These are phyloP conservation scores for Mesodorylaimus sp. DNA, from an alignment of 2,888 invertebrate genomes.

Conservation along the genomic window DNA sequence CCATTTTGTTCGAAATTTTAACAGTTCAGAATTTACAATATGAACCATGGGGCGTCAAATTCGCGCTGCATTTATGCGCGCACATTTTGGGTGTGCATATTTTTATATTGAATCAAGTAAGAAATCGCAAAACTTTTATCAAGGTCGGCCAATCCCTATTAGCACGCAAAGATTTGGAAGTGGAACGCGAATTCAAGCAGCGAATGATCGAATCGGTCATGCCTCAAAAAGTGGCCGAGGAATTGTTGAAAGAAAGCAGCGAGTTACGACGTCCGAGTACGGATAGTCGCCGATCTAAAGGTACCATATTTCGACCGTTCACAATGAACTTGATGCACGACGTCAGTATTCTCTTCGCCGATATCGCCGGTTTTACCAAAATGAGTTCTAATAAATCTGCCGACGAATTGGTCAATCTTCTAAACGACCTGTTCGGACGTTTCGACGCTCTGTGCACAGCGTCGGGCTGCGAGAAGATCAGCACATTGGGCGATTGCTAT, in stretches of 20 bases:
- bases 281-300: background rate
- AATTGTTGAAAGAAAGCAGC: conserved; percentile 36
- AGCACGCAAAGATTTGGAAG: conserved; percentile 67
- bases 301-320: conserved; percentile 62
- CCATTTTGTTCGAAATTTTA: conserved; percentile 62
- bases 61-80: conserved; percentile 65
- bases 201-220: conserved; percentile 94
- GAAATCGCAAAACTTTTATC: conserved; percentile 86
- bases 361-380: conserved; percentile 89
- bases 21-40: conserved; percentile 25
- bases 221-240: conserved; percentile 48
- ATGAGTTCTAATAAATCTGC: conserved; percentile 94
- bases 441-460: conserved; percentile 73
- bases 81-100: conserved; percentile 82
- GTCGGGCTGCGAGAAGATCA: conserved; percentile 86
- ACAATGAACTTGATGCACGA: conserved; percentile 92
- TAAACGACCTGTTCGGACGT: conserved; percentile 85
- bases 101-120: conserved; percentile 60
- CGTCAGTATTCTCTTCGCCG: conserved; percentile 76
- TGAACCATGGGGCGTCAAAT: conserved; percentile 35
- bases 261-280: conserved; percentile 43
- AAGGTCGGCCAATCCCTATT: conserved; percentile 78
- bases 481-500: conserved; percentile 82
- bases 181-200: conserved; percentile 81
- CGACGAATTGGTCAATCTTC: conserved; percentile 76